These are phyloP conservation scores for Acrobasis suavella DNA, from an alignment of 2,888 invertebrate genomes.

Conservation along the genomic window DNA sequence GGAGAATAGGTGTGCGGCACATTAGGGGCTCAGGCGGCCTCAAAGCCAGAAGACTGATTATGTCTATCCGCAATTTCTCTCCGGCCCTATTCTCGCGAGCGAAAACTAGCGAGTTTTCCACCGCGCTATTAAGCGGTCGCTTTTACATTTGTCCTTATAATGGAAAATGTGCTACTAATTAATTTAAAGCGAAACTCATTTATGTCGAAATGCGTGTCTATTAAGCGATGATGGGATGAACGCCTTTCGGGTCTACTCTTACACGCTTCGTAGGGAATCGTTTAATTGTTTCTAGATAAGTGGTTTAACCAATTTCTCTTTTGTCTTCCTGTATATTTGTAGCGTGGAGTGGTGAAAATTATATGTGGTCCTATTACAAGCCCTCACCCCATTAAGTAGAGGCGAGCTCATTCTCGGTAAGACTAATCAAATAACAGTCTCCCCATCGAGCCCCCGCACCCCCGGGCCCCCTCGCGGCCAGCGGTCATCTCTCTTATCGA, in stretches of 20 bases:
- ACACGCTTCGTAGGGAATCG: slow-evolving; percentile 53
- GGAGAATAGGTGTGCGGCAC: slow-evolving; percentile 72
- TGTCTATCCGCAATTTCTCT: slow-evolving; percentile 82
- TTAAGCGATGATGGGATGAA: slow-evolving; percentile 77
- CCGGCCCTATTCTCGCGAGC: slow-evolving; percentile 79
- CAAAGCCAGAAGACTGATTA: slow-evolving; percentile 83
- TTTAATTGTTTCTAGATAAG: slow-evolving; percentile 65
- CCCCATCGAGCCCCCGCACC: slow-evolving; percentile 58
- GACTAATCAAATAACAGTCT: slow-evolving; percentile 83
- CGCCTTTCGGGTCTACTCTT: slow-evolving; percentile 64
- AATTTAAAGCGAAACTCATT: slow-evolving; percentile 82
- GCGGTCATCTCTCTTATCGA: slow-evolving; percentile 82
- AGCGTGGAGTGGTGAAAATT: slow-evolving; percentile 62
- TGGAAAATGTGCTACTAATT: slow-evolving; percentile 83
- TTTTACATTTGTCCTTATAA: slow-evolving; percentile 83
- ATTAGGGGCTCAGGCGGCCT: slow-evolving; percentile 77
- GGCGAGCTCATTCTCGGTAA: slow-evolving; percentile 82
- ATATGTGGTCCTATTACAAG: slow-evolving; percentile 79
- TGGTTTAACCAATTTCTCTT: slow-evolving; percentile 57
- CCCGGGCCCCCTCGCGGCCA: slow-evolving; percentile 69
- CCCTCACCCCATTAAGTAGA: slow-evolving; percentile 80
- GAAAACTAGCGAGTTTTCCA: slow-evolving; percentile 83
- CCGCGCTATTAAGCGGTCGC: slow-evolving; percentile 82
- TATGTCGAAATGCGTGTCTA: slow-evolving; percentile 81
- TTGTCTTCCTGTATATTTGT: slow-evolving; percentile 41